These are phyloP conservation scores for Henricia sp. DNA, from an alignment of 53 echinoderm and acorn worm species.

Conservation along the genomic window DNA sequence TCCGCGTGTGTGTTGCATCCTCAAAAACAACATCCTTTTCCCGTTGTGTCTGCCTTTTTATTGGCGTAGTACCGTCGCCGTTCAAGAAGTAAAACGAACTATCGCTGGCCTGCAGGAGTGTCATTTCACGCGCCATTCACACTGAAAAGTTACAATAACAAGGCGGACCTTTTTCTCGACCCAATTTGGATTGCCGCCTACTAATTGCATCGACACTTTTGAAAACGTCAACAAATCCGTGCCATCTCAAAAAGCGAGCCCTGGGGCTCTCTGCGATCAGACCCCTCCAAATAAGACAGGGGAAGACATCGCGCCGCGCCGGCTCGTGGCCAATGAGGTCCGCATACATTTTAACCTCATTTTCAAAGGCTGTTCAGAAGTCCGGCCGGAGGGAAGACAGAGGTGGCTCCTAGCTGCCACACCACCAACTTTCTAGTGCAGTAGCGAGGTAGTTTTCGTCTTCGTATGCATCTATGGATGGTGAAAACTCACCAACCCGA, in stretches of 20 bases:
- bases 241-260: slow-evolving; percentile 23
- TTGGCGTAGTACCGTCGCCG: slow-evolving; percentile 1
- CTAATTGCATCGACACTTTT: slow-evolving; percentile 59
- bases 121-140: slow-evolving; percentile 58
- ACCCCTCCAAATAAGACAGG: too few species aligned
- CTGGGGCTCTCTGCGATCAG: neutral
- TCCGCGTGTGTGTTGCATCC: slow-evolving; percentile 51
- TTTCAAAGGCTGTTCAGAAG: slow-evolving; percentile 10
- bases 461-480: neutral
- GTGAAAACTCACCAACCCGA: slow-evolving; percentile 41
- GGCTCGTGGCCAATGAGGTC: slow-evolving; percentile 32
- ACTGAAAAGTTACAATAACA: slow-evolving; percentile 66
- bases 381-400: neutral
- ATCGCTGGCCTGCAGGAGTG: slow-evolving; percentile 41
- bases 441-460: neutral
- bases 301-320: neutral
- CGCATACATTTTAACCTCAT: slow-evolving; percentile 52
- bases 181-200: slow-evolving; percentile 50
- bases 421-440: too few species aligned
- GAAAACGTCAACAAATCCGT: slow-evolving; percentile 57
- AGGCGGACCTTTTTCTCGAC: slow-evolving; percentile 32
- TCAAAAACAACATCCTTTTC: slow-evolving; percentile 55
- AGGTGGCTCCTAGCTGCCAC: slow-evolving; percentile 4
- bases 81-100: slow-evolving; percentile 39
- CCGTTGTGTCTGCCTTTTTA: neutral